Evolutionary conservation across 2,797 vertebrate species (phyloP).

Genomic region (Diplodus sargus): DNA sequence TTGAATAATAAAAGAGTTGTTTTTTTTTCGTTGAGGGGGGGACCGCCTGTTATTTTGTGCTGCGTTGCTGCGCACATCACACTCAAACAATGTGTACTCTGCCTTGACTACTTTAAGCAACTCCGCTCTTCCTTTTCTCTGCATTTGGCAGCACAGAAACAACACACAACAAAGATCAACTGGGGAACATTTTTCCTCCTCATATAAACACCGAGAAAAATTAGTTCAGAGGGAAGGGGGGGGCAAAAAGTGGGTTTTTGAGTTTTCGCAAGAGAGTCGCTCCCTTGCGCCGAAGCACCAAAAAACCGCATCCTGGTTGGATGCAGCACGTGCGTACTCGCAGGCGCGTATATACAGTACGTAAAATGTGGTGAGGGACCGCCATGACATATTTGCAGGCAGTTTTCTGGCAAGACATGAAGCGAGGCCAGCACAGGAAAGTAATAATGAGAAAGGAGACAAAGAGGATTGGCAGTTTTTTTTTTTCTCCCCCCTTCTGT

Average conservation of each 20-base stretch:
- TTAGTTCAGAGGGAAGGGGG: conserved; percentile 13
- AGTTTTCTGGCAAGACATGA: conserved; percentile 67
- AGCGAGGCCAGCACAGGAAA: conserved; percentile 44
- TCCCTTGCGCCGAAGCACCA: conserved; percentile 25
- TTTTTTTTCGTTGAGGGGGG: no score
- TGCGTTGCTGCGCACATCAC: not conserved
- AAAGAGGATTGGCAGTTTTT: conserved; percentile 51
- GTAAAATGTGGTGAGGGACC: conserved; percentile 28
- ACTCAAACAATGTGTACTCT: not conserved
- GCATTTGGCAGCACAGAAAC: conserved; percentile 6
- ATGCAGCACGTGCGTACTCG: conserved; percentile 1
- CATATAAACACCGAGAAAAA: conserved; percentile 26
- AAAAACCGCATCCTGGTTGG: conserved; percentile 20
- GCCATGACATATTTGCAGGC: conserved; percentile 55
- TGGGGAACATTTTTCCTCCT: not conserved
- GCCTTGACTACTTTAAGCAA: conserved; percentile 6
- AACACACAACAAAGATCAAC: conserved; percentile 13
- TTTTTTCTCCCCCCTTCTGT: not conserved
- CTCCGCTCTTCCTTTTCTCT: not conserved
- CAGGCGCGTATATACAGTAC: conserved; percentile 20
- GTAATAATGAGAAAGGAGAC: conserved; percentile 60
- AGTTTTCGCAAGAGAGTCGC: conserved; percentile 27
- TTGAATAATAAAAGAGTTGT: conserved; percentile 64
- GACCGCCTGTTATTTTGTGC: not conserved
- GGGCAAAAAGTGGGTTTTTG: conserved; percentile 41